Evolutionary conservation across 53 echinoderm and acorn worm genomes (phyloP).

Genomic region (Echinarachnius parma): DNA sequence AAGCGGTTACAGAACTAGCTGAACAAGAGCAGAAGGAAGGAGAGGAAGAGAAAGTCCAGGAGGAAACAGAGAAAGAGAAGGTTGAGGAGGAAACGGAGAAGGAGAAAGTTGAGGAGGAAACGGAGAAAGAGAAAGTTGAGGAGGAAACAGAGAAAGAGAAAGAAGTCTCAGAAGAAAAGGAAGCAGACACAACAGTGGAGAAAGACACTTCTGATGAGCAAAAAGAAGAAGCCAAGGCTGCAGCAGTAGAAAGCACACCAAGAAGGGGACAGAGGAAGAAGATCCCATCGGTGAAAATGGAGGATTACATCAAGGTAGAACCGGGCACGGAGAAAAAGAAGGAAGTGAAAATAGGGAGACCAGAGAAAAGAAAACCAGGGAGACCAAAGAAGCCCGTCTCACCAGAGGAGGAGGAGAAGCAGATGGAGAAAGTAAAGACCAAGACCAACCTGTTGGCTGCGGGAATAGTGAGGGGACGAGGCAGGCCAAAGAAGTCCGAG

Average conservation of each 20-base stretch:
- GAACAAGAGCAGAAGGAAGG: background rate
- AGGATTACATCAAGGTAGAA: too few species aligned
- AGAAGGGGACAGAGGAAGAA: constrained; percentile 30
- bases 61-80: constrained; percentile 9
- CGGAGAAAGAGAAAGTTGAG: background rate
- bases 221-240: background rate
- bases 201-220: background rate
- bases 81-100: background rate
- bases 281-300: background rate
- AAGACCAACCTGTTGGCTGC: too few species aligned
- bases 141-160: background rate
- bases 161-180: background rate
- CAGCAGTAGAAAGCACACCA: constrained; percentile 3
- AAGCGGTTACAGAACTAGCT: background rate
- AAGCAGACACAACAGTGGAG: background rate
- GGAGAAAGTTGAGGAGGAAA: constrained; percentile 12
- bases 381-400: background rate
- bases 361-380: background rate
- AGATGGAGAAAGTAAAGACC: constrained; percentile 4
- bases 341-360: background rate
- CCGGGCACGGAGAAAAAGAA: too few species aligned
- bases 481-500: background rate
- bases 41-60: background rate
- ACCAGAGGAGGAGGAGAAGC: constrained; percentile 20
- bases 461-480: too few species aligned